Base-by-base conservation (phyloP, 2,888 invertebrate species). In the Drosophila peninsularis region DNA sequence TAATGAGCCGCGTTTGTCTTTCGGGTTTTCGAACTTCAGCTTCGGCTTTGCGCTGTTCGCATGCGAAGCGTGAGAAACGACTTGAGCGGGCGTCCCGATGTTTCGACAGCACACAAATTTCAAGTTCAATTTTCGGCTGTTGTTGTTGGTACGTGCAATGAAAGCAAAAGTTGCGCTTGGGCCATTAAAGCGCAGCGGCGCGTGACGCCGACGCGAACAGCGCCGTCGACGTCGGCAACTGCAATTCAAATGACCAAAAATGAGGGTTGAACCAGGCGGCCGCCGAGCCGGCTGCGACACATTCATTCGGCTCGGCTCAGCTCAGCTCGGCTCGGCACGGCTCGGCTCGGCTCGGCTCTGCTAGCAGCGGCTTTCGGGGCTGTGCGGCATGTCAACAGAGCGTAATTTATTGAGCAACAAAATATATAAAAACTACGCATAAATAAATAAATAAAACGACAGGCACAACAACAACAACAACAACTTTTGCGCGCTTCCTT, bases 151-250 rank as follows among this genome's bases (percentile, higher is more conserved):
- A 86, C 83, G 88, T 88, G 88, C 78, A 80, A 77, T 80, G 88
- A 88, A 84, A 88, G 86, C 86, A 82, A 83, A 83, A 88, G 85
- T 83, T 78, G 73, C 65, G 62, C 73, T 83, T 83, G 66, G 78
- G 63, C 79, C 75, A 85, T 78, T 76, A 88, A 85, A 82, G 74
- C 80, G 80, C 88, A 88, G 63, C 83, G 71, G 62, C 75, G 88
- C 88, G 76, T 82, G 63, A 80, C 82, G 80, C 42, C 37, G 30
- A 34, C 13, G 11, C 10, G 11, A 9, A 19, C 41, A 3, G 17
- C 56, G 62, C 10, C 45, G 37, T 5, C 41, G 64, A 47, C 65
- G 66, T 45, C 65, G 66, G 17, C 50, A 50, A 50, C 54, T 87
- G 87, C 87, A 82, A 74, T 84, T 76, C 53, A 87, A 82, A 81